Percentiles rank a stretch among this genome's conserved stretches.
Conservation (phyloP, 2,113 vertebrate genomes). For the Mungos mungo region DNA sequence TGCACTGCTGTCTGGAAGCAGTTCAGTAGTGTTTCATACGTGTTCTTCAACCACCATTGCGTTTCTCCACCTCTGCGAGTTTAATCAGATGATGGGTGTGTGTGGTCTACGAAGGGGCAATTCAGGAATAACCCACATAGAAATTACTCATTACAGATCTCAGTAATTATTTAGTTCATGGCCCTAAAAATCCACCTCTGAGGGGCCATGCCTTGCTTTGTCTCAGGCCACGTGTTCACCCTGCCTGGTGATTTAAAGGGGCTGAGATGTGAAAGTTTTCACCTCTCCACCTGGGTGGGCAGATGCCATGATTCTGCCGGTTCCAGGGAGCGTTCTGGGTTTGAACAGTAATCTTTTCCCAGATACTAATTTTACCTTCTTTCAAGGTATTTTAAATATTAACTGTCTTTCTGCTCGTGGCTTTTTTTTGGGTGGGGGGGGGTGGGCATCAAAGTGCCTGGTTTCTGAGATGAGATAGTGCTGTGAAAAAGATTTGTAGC, state of each 20-base stretch:
- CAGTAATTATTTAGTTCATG: background rate
- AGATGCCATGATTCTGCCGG: background rate
- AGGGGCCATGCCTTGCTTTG: background rate
- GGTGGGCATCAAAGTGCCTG: constrained; percentile 49
- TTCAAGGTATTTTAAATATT: background rate
- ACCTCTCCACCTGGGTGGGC: background rate
- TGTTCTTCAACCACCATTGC: background rate
- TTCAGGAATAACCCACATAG: background rate
- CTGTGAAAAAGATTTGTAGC: constrained; percentile 27
- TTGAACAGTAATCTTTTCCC: background rate
- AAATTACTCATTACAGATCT: background rate
- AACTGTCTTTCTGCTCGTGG: constrained; percentile 31
- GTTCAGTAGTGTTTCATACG: background rate
- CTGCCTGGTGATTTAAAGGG: background rate
- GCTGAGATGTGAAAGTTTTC: background rate
- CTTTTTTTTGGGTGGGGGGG: background rate
- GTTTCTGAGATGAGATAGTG: constrained; percentile 71
- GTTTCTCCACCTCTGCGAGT: background rate
- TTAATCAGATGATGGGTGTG: background rate
- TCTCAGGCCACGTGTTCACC: background rate
- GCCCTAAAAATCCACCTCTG: background rate
- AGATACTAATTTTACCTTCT: background rate
- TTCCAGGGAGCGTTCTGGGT: background rate
- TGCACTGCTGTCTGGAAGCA: background rate
- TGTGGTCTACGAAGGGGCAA: background rate